These are phyloP conservation scores for Zenarchopterus dispar DNA, from an alignment of 2,797 vertebrate genomes.

Conservation along the genomic window DNA sequence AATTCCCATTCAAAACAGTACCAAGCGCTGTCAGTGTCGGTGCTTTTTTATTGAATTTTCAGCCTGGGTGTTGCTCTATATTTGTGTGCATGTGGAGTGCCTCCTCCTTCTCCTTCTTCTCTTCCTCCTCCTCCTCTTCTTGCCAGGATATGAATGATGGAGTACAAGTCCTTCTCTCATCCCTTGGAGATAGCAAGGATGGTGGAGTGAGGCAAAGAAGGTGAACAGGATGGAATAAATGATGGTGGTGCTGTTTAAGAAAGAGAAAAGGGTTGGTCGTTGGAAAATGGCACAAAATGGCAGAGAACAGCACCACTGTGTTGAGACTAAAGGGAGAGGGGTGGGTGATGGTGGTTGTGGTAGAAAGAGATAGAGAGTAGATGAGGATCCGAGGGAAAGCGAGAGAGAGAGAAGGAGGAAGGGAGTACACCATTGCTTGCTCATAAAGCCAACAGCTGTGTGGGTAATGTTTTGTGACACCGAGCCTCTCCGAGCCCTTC, in stretches of 20 bases:
- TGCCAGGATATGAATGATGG: conserved; percentile 72
- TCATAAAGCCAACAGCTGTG: conserved; percentile 84
- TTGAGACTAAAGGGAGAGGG: conserved; percentile 38
- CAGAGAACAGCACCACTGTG: conserved; percentile 55
- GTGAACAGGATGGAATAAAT: conserved; percentile 26
- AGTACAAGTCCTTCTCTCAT: conserved; percentile 71
- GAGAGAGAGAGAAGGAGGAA: conserved; percentile 50
- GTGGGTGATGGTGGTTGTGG: conserved; percentile 15
- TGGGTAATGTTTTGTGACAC: conserved; percentile 86
- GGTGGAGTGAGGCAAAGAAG: conserved; percentile 46
- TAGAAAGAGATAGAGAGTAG: conserved; percentile 49
- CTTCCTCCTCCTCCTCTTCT: conserved; percentile 39
- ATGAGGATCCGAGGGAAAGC: conserved; percentile 23
- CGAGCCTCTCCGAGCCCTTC: conserved; percentile 80
- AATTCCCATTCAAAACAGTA: conserved; percentile 70
- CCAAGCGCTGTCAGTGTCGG: conserved; percentile 58
- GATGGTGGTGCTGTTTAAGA: conserved; percentile 17
- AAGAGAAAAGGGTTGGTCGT: not conserved
- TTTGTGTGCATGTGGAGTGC: conserved; percentile 65
- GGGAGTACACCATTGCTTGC: conserved; percentile 71
- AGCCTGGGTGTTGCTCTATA: conserved; percentile 67
- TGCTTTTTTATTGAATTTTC: conserved; percentile 77
- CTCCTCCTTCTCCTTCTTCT: conserved; percentile 31
- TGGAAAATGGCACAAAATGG: conserved; percentile 47
- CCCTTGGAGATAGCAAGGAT: conserved; percentile 59